Evolutionary conservation across 2,113 vertebrate species (phyloP), one percentile per base, ranked within the genome.

Genomic region (Tachuris rubrigastra): DNA sequence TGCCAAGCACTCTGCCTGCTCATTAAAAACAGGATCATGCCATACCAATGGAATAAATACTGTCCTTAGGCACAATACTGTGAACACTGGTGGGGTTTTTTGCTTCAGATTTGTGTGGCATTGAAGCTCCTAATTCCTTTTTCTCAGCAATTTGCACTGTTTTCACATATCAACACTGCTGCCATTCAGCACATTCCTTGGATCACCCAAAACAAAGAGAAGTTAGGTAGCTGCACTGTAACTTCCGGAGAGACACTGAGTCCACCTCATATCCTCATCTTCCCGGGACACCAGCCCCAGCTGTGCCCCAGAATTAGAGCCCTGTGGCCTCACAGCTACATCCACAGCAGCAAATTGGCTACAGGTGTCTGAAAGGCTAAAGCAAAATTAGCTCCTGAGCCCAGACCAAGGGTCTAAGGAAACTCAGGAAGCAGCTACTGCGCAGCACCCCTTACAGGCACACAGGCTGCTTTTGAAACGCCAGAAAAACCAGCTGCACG

Each of bases 401-500:
- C 73, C 80, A 75, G 39, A 67, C 4, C 0, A 0, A 74, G 77
- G 35, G 21, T 75, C 56, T 27, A 4, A 60, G 31, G 60, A 53
- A 87, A 31, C 35, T 24, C 50, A 56, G 87, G 88, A 52, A 28
- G 39, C 42, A 25, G 10, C 1, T 2, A 79, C 14, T 60, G 58
- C 79, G 65, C 14, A 22, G 60, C 37, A 72, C 30, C 1, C 1
- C 67, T 63, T 49, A 58, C 0, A 0, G 58, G 42, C 89, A 73
- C 2, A 0, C 42, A 71, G 42, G 16, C 80, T 50, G 81, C 69
- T 66, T 87, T 87, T 78, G 78, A 68, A 58, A 77, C 85, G 85
- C 72, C 84, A 89, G 84, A 91, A 88, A 89, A 95, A 84, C 50
- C 88, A 97, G 92, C 86, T 95, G 91, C 89, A 79, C 35, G 28